These are phyloP conservation scores for Saturnia pavonia DNA, from an alignment of 2,888 invertebrate species.

Conservation along the genomic window DNA sequence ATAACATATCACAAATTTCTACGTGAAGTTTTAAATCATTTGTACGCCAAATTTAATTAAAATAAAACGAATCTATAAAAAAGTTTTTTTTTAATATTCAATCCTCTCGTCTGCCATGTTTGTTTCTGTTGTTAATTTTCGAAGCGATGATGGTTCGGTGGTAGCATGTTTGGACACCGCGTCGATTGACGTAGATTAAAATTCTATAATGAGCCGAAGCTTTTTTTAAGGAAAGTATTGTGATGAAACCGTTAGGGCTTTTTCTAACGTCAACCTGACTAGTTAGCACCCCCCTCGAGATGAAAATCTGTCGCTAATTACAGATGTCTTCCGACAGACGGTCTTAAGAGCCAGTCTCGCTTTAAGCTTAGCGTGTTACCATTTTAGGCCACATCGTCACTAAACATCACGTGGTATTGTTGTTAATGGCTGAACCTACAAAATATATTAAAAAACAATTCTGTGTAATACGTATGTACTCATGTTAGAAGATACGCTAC, in stretches of 20 bases:
- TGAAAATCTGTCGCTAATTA: not conserved
- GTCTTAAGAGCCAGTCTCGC: not conserved
- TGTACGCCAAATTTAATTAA: not conserved
- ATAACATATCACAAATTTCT: not conserved
- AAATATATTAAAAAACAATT: not conserved
- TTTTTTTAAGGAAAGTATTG: too few relatives aligned
- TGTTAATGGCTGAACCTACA: not conserved
- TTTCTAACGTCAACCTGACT: not conserved
- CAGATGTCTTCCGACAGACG: not conserved
- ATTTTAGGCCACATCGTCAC: not conserved
- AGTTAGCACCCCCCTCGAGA: not conserved
- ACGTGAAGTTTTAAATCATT: not conserved
- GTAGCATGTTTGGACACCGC: too few relatives aligned
- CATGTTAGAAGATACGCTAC: too few relatives aligned
- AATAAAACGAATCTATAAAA: not conserved
- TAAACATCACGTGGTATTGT: not conserved
- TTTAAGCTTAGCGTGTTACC: not conserved
- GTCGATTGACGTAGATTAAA: too few relatives aligned
- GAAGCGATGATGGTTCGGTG: too few relatives aligned
- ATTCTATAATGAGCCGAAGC: too few relatives aligned
- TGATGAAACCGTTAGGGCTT: too few relatives aligned
- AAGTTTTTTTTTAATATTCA: not conserved
- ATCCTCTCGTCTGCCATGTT: not conserved
- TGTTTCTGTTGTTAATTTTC: not conserved
- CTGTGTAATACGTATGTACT: not conserved